phyloP scores from a whole-genome alignment of 2,113 vertebrate genomes.

The Neofelis nebulosa region DNA sequence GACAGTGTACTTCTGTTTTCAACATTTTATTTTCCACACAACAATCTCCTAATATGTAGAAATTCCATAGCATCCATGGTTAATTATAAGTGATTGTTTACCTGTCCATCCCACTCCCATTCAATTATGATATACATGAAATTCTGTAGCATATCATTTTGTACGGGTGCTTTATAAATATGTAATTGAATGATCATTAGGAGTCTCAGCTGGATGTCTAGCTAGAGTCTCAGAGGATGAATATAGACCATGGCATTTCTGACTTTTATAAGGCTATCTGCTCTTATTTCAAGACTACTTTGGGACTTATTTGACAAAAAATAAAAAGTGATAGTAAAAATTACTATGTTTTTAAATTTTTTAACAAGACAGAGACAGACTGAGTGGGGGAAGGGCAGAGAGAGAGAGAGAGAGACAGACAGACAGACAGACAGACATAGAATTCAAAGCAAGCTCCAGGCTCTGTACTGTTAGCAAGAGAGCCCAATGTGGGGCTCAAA shows the following conservation, averaged over 20 bases:
- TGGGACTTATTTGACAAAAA: not conserved
- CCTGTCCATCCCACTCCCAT: not conserved
- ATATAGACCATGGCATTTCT: not conserved
- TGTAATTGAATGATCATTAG: not conserved
- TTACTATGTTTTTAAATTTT: not conserved
- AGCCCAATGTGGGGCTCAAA: no score
- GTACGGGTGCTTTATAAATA: not conserved
- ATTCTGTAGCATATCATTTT: not conserved
- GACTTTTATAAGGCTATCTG: not conserved
- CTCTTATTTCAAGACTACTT: not conserved
- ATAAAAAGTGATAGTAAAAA: not conserved
- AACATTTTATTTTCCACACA: not conserved
- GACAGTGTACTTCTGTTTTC: not conserved
- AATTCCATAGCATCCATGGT: not conserved
- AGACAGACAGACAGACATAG: no score
- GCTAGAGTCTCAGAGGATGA: not conserved
- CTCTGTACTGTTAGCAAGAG: no score
- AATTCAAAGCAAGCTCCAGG: no score
- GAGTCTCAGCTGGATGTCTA: not conserved
- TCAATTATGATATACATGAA: not conserved
- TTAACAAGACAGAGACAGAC: no score
- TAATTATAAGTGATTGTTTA: not conserved
- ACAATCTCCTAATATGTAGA: not conserved
- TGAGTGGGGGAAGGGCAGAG: no score
- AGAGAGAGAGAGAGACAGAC: no score